Evolutionary conservation across 2,113 vertebrate genomes (phyloP), one percentile per base, ranked within the genome.

Genomic region (Centrocercus urophasianus): DNA sequence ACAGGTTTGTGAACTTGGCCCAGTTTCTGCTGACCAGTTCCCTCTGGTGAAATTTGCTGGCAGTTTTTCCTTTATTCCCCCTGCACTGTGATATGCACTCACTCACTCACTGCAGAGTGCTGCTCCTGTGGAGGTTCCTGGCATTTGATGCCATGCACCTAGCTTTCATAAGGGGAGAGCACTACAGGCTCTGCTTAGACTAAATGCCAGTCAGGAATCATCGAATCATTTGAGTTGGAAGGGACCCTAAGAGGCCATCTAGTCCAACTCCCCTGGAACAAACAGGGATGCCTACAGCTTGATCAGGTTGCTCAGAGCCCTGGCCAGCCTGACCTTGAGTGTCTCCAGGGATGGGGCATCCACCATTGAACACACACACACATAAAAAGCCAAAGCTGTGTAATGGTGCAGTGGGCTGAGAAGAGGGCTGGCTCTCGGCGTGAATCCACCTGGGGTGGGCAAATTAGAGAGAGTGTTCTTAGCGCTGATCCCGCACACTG

Each of bases 121-220:
- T 89, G 30, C 69, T 93, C 94, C 90, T 88, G 95, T 92, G 93
- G 94, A 96, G 80, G 90, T 96, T 96, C 89, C 88, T 89, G 95
- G 88, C 61, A 36, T n/a, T 94, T 88, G 48, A 24, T 52, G 89
- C 94, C 64, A 3, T 36, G 27, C 5, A 12, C 86, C 14, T 79
- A 80, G 81, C 81, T 8, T 92, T 93, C 90, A 71, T 81, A 57
- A n/a, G 54, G 30, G 80, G 56, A 59, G 73, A 90, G 94, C 76
- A 83, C 83, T 88, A 70, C 45, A 89, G 87, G 91, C 88, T 74
- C 96, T 96, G 95, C 47, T 71, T 67, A 89, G 56, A 45, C 85
- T 90, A 77, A 95, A 91, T n/a, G 67, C 92, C 6, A 28, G 72
- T 92, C 87, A 83, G 84, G 91, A 96, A 89, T 90, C 87, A 54